These are phyloP conservation scores for Rynchops niger DNA, from an alignment of 2,113 vertebrate genomes.

Conservation along the genomic window DNA sequence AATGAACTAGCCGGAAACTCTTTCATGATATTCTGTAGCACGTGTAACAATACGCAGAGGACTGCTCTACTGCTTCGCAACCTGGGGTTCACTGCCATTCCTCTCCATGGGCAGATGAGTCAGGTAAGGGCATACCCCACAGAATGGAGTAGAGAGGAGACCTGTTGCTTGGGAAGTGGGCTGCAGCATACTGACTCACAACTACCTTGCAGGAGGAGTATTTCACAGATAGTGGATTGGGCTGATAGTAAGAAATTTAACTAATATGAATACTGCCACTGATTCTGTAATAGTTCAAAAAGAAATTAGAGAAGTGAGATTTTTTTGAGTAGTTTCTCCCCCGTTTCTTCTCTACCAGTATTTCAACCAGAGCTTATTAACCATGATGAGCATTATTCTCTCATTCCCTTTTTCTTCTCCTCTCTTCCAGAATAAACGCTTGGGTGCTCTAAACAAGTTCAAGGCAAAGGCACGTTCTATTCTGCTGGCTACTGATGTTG, in stretches of 20 bases:
- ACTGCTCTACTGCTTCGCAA: conserved; percentile 91
- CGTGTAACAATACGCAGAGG: conserved; percentile 93
- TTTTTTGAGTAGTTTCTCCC: background rate
- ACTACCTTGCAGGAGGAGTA: background rate
- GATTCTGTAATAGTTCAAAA: background rate
- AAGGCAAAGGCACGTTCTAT: conserved; percentile 95
- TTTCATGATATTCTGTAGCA: conserved; percentile 97
- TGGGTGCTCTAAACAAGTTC: conserved; percentile 96
- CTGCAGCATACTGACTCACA: background rate
- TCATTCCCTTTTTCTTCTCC: background rate
- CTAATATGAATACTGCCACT: background rate
- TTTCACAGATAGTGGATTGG: background rate
- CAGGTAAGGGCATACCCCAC: conserved; percentile 78
- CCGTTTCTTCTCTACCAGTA: background rate
- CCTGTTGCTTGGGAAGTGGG: background rate
- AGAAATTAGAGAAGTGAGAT: background rate
- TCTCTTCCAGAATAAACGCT: conserved; percentile 87
- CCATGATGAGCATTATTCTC: background rate
- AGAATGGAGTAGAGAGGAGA: background rate
- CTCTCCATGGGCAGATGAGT: conserved; percentile 96
- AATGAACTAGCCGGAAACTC: conserved; percentile 97
- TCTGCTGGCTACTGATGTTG: conserved; percentile 94
- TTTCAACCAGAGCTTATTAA: background rate
- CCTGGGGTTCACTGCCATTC: conserved; percentile 95
- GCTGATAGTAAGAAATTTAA: background rate